A percentile compares a stretch with the other conserved stretches of the same genome.
phyloP scores from a whole-genome alignment of 2,888 invertebrate genomes.

The Lapara coniferarum region DNA sequence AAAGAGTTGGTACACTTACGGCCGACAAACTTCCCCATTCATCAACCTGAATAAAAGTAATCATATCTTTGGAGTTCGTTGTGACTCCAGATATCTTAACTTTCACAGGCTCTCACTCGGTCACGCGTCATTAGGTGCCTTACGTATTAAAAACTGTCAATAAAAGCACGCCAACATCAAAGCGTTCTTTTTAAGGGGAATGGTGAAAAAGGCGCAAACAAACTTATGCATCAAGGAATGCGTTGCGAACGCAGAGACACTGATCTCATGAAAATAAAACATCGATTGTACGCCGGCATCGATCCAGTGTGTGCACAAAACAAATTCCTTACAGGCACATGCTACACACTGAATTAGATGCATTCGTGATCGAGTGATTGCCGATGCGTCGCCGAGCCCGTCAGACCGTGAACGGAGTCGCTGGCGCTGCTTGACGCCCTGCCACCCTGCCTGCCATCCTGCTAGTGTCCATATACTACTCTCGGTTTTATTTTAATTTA shows the following conservation, averaged over 20 bases:
- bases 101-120: not conserved
- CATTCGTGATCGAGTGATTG: constrained; percentile 73
- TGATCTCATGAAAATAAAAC: constrained; percentile 76
- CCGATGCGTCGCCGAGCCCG: constrained; percentile 51
- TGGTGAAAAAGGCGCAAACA: constrained; percentile 63
- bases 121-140: too few species aligned
- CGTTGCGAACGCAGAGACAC: constrained; percentile 63
- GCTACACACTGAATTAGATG: constrained; percentile 78
- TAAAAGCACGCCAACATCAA: constrained; percentile 54
- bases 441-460: constrained; percentile 1
- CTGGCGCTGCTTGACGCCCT: constrained; percentile 37
- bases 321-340: constrained; percentile 77
- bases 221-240: constrained; percentile 66
- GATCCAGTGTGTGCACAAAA: constrained; percentile 65
- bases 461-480: not conserved
- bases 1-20: constrained; percentile 56
- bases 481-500: too few species aligned
- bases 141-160: constrained; percentile 31
- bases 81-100: constrained; percentile 12
- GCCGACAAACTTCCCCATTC: constrained; percentile 48
- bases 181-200: constrained; percentile 54
- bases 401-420: constrained; percentile 61
- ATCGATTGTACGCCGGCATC: constrained; percentile 64
- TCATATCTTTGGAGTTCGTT: constrained; percentile 45
- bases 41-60: constrained; percentile 41